Evolutionary conservation across 2,113 vertebrate species (phyloP), one percentile per base, ranked within the genome.

Genomic region (Sander lucioperca): DNA sequence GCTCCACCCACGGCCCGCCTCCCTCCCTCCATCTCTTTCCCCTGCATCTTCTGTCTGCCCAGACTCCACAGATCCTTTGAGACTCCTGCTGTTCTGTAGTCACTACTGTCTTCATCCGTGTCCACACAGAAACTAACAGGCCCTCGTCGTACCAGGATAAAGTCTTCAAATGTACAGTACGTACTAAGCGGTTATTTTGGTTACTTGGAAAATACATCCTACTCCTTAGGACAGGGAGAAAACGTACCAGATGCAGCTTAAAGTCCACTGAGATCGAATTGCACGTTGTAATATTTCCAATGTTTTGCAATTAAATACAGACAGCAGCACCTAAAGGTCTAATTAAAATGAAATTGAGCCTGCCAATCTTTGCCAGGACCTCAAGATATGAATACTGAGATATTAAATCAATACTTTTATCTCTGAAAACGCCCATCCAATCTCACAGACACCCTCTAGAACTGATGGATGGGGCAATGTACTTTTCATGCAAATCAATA

Each of bases 311-410:
- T 91, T 94, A 88, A 88, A 78, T 72, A 85, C 72, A 86, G 86
- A 87, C 59, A 89, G 80, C 56, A 79, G 64, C 79, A 91, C 92
- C 89, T 90, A 72, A 86, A 93, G 92, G 89, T 87, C 77, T 88
- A 89, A 91, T 92, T 94, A 86, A 93, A 92, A 89, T 82, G 25
- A 90, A 92, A 90, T 77, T 84, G 89, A 89, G 89, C 83, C 85
- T 83, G 86, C 74, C 88, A 90, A 79, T 89, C 87, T 87, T 74
- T 77, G 76, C 43, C 23, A 76, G 66, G 80, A 86, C 88, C 87
- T 89, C 68, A 76, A 93, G 89, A 84, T 87, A 82, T 79, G 89
- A 88, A 90, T 89, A 77, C 81, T 86, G 87, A 89, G 79, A 88
- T 88, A 90, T 89, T 67, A 85, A 90, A 92, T 94, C 89, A 83